A percentile compares a stretch with the other conserved stretches of the same genome.
These are phyloP conservation scores for Hydropsyche tenuis DNA, from an alignment of 1,140 invertebrate species.

Conservation along the genomic window DNA sequence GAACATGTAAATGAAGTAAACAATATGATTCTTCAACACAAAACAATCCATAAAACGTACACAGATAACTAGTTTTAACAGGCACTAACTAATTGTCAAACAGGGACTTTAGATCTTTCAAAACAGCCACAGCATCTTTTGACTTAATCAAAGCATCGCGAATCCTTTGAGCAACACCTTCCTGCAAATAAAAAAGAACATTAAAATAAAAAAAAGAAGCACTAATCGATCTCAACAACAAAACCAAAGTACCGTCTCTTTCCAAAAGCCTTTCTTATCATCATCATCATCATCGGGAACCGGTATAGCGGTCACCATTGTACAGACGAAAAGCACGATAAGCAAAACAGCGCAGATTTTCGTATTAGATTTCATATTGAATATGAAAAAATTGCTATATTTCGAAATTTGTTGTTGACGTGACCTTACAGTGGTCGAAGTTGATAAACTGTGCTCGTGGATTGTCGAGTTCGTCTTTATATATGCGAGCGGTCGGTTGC, in stretches of 20 bases:
- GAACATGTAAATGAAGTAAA: no score
- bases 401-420: neutral
- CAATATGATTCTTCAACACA: no score
- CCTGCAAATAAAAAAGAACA: constrained; percentile 51
- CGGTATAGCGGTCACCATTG: constrained; percentile 3
- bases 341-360: constrained; percentile 34
- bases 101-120: constrained; percentile 41
- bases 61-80: no score
- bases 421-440: neutral
- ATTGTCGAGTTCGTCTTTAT: constrained; percentile 4
- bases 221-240: neutral
- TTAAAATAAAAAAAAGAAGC: neutral
- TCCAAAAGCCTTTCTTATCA: constrained; percentile 34
- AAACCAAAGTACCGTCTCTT: constrained; percentile 40
- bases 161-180: constrained; percentile 53
- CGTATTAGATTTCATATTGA: constrained; percentile 25
- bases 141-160: constrained; percentile 54
- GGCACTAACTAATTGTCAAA: no score
- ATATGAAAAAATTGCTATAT: neutral
- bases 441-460: constrained; percentile 9
- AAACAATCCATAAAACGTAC: no score
- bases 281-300: constrained; percentile 26
- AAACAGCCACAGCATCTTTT: constrained; percentile 52
- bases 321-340: constrained; percentile 25
- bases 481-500: neutral